A percentile compares a stretch with the other conserved stretches of the same genome.
Evolutionary conservation across 1,140 invertebrate genomes (phyloP).

Genomic region (Drosophila funebris): DNA sequence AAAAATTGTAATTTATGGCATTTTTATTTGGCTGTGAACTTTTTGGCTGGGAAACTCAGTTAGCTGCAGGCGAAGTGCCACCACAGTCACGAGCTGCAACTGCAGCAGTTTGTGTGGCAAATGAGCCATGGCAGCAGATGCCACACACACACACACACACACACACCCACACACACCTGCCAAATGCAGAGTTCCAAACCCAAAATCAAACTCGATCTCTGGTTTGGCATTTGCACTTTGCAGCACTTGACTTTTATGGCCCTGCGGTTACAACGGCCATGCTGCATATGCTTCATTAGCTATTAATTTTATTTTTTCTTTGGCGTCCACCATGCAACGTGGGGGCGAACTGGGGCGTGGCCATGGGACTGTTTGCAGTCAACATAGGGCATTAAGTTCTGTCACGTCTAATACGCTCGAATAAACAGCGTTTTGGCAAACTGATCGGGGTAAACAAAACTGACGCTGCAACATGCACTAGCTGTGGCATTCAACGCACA

Average conservation of each 20-base stretch:
- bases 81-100: slow-evolving; percentile 9
- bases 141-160: slow-evolving; percentile 2
- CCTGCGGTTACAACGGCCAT: slow-evolving; percentile 33
- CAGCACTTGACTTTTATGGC: slow-evolving; percentile 66
- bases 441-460: slow-evolving; percentile 46
- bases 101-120: slow-evolving; percentile 54
- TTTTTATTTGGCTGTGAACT: slow-evolving; percentile 63
- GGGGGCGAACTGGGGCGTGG: too few relatives aligned
- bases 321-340: neutral
- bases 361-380: slow-evolving; percentile 7
- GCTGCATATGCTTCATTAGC: slow-evolving; percentile 67
- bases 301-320: slow-evolving; percentile 58
- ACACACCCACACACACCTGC: neutral
- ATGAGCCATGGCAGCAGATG: slow-evolving; percentile 58
- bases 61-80: slow-evolving; percentile 22
- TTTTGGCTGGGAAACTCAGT: slow-evolving; percentile 20
- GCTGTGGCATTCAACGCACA: neutral
- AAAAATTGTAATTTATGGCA: slow-evolving; percentile 58
- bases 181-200: slow-evolving; percentile 7
- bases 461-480: slow-evolving; percentile 35
- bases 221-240: slow-evolving; percentile 17
- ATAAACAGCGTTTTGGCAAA: slow-evolving; percentile 41
- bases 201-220: neutral
- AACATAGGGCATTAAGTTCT: slow-evolving; percentile 42
- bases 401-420: slow-evolving; percentile 38